Conservation (phyloP, 2,113 vertebrate genomes). For the Eurypyga helias region DNA sequence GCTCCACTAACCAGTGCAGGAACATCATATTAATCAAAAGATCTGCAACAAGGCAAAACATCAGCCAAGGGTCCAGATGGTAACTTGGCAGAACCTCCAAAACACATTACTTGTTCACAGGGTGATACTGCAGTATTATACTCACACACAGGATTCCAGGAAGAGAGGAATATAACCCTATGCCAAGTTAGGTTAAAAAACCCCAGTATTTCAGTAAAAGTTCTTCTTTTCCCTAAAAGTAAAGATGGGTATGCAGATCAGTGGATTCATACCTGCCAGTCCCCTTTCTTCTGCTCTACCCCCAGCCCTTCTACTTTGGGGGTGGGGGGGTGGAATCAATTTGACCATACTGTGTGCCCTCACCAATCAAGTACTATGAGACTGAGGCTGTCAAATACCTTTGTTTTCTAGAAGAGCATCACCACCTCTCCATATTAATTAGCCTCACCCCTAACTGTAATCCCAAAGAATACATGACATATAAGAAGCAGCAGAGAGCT, state of each 20-base stretch:
- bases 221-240: not conserved
- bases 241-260: not conserved
- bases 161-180: not conserved
- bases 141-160: not conserved
- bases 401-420: not conserved
- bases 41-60: not conserved
- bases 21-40: slow-evolving; percentile 35
- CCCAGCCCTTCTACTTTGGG: not conserved
- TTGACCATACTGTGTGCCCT: not conserved
- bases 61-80: not conserved
- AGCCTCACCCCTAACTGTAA: not conserved
- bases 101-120: not conserved
- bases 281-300: not conserved
- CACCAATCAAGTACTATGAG: not conserved
- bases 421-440: not conserved
- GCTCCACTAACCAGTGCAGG: not conserved
- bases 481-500: not conserved
- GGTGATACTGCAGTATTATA: not conserved
- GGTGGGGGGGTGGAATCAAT: not conserved
- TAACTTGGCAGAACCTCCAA: not conserved
- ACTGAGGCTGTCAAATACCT: not conserved
- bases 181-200: not conserved
- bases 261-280: not conserved
- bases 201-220: not conserved
- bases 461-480: not conserved